phyloP scores from a whole-genome alignment of 2,113 vertebrate species.

The Uria lomvia region DNA sequence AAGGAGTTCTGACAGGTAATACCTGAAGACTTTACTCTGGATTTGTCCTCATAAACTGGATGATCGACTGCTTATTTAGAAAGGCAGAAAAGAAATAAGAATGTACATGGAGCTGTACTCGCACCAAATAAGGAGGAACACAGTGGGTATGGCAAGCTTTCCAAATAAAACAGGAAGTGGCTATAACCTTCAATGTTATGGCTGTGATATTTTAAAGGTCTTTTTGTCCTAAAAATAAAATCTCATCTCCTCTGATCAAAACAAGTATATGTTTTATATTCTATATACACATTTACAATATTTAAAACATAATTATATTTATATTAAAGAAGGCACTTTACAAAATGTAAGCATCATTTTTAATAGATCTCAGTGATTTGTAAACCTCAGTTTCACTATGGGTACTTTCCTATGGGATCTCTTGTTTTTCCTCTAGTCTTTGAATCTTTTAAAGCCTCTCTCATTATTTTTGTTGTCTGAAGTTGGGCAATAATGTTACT shows the following conservation, averaged over 20 bases:
- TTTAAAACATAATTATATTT: conserved; percentile 70
- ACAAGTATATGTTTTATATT: conserved; percentile 46
- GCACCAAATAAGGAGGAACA: background rate
- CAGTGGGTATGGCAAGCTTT: background rate
- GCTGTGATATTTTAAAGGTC: background rate
- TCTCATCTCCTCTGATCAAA: conserved; percentile 18
- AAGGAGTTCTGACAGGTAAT: background rate
- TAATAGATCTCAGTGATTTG: conserved; percentile 69
- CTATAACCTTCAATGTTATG: background rate
- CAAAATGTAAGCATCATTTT: conserved; percentile 67
- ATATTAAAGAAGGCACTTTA: conserved; percentile 68
- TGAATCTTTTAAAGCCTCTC: conserved; percentile 78
- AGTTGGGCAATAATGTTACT: conserved; percentile 78
- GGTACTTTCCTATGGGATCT: conserved; percentile 71
- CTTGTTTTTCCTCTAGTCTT: conserved; percentile 76
- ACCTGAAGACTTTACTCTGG: background rate
- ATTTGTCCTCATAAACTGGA: background rate
- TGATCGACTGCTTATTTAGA: background rate
- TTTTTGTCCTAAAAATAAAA: background rate
- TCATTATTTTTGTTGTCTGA: conserved; percentile 85
- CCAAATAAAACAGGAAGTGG: background rate
- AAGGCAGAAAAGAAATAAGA: background rate
- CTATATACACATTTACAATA: conserved; percentile 59
- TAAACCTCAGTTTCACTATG: conserved; percentile 66
- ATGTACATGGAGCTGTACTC: background rate